Base-by-base conservation (phyloP, 2,888 invertebrate species). In the Choristoneura rosaceana region DNA sequence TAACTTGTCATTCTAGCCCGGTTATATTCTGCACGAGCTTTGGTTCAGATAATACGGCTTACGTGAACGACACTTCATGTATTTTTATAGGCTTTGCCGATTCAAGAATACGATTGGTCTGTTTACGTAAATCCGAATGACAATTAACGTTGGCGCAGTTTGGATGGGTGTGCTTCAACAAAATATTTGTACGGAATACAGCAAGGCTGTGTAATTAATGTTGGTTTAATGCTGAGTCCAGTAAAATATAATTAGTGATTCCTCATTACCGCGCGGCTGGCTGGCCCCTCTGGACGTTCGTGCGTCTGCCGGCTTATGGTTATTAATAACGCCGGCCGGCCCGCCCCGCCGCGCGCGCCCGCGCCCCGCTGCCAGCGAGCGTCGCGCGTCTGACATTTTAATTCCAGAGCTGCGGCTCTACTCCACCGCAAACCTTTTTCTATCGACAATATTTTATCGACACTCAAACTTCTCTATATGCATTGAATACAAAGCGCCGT, bases 201-300 rank as follows among this genome's bases (percentile, higher is more conserved):
- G 80, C 82, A 78, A 78, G 81, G 80, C 82, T 80, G 82, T 78
- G 83, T 85, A 89, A 89, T 90, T 84, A 83, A 87, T 86, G 88
- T 87, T 86, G 88, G 82, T 90, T 88, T 88, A 87, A 88, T 89
- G 88, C 83, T 87, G 84, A 93, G 93, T 93, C 91, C 92, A 90
- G 92, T 93, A 93, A 93, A 94, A 93, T 93, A 93, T 93, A 93
- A 93, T 94, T 93, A 94, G 93, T 90, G 93, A 93, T 93, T 94
- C 92, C 92, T 94, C 93, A 94, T 94, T 94, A 94, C 89, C 84
- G 91, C 88, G 89, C 90, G 89, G 89, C 88, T 86, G 82, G 77
- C 86, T 85, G 93, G 92, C 93, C 93, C 92, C 93, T 93, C 93
- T 93, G 93, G 93, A 93, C 93, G 92, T 93, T 93, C 93, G 92